phyloP scores from a whole-genome alignment of 1,140 invertebrate species.

The Tetraneura akinire region DNA sequence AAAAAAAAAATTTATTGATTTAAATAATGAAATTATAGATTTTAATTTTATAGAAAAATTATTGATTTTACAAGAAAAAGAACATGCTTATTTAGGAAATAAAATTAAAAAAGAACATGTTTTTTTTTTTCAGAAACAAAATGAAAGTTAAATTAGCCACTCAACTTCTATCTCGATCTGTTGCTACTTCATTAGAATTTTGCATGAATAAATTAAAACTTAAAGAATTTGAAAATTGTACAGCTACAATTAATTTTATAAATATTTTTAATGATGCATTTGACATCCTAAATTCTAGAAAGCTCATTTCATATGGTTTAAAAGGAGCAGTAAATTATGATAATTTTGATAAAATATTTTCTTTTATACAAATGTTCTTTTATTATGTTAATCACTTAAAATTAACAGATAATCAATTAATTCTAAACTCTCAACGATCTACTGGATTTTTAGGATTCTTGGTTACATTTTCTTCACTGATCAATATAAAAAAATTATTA shows the following conservation, averaged over 20 bases:
- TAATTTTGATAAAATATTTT: background rate
- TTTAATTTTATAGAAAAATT: background rate
- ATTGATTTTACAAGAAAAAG: background rate
- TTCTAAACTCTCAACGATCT: background rate
- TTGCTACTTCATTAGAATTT: background rate
- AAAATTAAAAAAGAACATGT: background rate
- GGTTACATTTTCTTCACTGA: background rate
- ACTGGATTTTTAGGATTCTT: background rate
- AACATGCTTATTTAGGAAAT: background rate
- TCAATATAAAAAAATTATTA: background rate
- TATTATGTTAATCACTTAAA: background rate
- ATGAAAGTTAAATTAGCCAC: background rate
- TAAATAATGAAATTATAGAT: conserved; percentile 14
- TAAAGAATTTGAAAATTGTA: conserved; percentile 6
- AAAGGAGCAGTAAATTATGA: background rate
- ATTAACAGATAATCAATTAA: background rate
- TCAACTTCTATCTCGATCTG: background rate
- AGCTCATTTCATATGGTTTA: background rate
- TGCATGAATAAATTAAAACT: background rate
- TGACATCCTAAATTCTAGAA: background rate
- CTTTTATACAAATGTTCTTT: background rate
- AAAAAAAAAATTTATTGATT: conserved; percentile 1
- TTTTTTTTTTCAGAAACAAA: background rate
- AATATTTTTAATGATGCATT: background rate
- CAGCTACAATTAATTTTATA: background rate